Percentiles rank a stretch among this genome's conserved stretches.
phyloP scores from a whole-genome alignment of 1,140 invertebrate species.

The Pissodes strobi region DNA sequence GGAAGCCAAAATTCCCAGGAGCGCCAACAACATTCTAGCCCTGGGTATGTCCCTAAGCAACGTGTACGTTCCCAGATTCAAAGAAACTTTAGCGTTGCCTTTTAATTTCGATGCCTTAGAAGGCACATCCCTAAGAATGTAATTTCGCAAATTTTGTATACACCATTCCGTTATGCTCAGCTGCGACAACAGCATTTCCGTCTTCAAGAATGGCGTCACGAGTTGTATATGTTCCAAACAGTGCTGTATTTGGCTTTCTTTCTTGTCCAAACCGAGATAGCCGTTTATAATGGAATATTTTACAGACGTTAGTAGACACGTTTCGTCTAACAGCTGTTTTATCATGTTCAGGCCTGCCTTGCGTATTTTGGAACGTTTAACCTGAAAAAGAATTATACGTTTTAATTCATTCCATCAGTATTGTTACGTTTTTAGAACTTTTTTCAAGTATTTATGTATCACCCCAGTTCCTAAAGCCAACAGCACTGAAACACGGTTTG shows the following conservation, averaged over 20 bases:
- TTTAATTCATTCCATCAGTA: too few species aligned
- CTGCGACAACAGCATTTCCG: slow-evolving; percentile 72
- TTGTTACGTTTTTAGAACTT: too few species aligned
- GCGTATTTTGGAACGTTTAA: slow-evolving; percentile 71
- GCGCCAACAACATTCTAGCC: slow-evolving; percentile 76
- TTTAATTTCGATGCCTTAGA: slow-evolving; percentile 57
- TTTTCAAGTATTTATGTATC: too few species aligned
- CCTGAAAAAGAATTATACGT: too few species aligned
- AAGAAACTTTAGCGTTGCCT: slow-evolving; percentile 62
- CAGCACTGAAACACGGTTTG: too few species aligned
- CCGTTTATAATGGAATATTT: slow-evolving; percentile 81
- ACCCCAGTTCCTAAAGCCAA: too few species aligned
- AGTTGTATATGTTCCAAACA: slow-evolving; percentile 72
- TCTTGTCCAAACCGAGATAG: slow-evolving; percentile 69
- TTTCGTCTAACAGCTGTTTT: slow-evolving; percentile 68
- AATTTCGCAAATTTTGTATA: slow-evolving; percentile 66
- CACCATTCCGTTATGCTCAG: slow-evolving; percentile 75
- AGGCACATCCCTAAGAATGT: slow-evolving; percentile 62
- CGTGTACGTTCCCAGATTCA: slow-evolving; percentile 75
- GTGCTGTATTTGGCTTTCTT: slow-evolving; percentile 58
- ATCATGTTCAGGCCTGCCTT: slow-evolving; percentile 76
- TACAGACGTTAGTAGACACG: slow-evolving; percentile 72
- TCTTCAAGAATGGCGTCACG: slow-evolving; percentile 77
- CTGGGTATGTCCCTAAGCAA: slow-evolving; percentile 71
- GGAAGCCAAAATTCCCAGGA: slow-evolving; percentile 73